Evolutionary conservation across 2,797 vertebrate genomes (phyloP).

Genomic region (Australoheros facetus): DNA sequence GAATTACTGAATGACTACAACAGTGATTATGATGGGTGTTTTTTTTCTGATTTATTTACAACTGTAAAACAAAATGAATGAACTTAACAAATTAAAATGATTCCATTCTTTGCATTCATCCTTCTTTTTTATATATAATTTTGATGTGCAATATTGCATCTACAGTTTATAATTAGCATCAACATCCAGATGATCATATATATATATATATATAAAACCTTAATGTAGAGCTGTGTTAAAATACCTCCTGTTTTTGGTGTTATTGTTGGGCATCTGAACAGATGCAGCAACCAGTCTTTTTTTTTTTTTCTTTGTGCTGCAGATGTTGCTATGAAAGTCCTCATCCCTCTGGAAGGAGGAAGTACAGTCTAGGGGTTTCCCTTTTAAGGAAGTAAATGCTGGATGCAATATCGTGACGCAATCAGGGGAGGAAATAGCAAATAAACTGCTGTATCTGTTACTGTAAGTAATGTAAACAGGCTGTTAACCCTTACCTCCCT

Average conservation of each 20-base stretch:
- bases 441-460: constrained; percentile 27
- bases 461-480: constrained; percentile 20
- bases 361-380: constrained; percentile 26
- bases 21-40: background rate
- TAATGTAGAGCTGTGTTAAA: background rate
- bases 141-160: background rate
- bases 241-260: background rate
- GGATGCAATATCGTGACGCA: constrained; percentile 52
- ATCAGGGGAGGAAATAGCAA: constrained; percentile 39
- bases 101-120: background rate
- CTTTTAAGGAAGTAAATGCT: constrained; percentile 76
- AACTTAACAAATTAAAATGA: background rate
- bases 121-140: background rate
- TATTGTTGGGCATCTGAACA: background rate
- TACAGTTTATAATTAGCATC: background rate
- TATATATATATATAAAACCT: background rate
- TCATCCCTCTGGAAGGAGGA: constrained; percentile 21
- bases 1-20: constrained; percentile 10
- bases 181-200: background rate
- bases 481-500: background rate
- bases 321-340: constrained; percentile 1
- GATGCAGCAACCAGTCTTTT: background rate
- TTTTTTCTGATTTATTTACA: constrained; percentile 18
- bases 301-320: background rate
- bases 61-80: constrained; percentile 28